Base-by-base conservation (phyloP, 1,140 invertebrate species). In the Araneus ventricosus region DNA sequence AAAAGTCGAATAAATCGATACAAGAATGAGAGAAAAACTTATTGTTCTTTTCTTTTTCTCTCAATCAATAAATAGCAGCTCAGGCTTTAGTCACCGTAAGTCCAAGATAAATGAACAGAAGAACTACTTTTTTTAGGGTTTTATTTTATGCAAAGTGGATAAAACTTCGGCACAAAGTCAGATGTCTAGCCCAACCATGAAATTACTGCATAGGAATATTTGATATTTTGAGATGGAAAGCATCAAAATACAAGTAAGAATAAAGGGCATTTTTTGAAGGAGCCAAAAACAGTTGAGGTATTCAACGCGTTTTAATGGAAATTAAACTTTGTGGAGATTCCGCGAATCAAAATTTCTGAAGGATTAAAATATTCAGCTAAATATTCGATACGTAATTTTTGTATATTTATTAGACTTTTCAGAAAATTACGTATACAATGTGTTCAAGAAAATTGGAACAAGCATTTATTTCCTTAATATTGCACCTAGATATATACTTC, bases 121-220 rank as follows among this genome's bases (percentile, higher is more conserved):
- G 8, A 52, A 4, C 45, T 52, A 17, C 1, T 2, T 1, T 79
- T 79, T 79, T 30, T 34, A 0, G n/a, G 34, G 17, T 79, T 37
- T 79, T 79, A 79, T 79, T 79, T 79, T 37, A 79, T 79, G 70
- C 4, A 30, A 79, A 79, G 34, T 79, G 27, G 70, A 79, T 79
- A 10, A 79, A 79, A 79, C 8, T 37, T 79, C 27, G 6, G 45
- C 10, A 1, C 4, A 30, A 37, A 79, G 27, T 79, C 27, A 37
- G 27, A 79, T 20, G 70, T 3, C 27, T 30, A 4, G 27, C 1
- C 27, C 30, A n/a, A 0, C 34, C 8, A 34, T 6, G 10, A 79
- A 79, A 27, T 63, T 63, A 6, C 34, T 0, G 70, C 10, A 79
- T 6, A 14, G 70, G 70, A 79, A 79, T 79, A 79, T 34, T 79